Base-by-base conservation (phyloP, 2,113 vertebrate species). In the Microtus ochrogaster region DNA sequence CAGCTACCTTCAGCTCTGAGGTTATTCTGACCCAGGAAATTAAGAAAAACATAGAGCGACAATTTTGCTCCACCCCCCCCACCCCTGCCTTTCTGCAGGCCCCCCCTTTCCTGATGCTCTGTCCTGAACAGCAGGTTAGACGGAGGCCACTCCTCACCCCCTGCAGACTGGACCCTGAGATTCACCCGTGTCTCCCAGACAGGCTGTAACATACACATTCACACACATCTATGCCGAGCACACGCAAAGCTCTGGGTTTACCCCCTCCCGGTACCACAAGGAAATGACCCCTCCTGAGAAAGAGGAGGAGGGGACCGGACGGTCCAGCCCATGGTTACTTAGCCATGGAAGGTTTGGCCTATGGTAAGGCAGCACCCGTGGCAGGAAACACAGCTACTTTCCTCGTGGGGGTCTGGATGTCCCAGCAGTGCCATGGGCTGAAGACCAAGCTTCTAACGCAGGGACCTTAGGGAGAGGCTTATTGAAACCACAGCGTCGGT, bases 101-200 rank as follows among this genome's bases (percentile, higher is more conserved):
- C 30, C 63, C 63, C 73, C 55, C 7, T 41, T 77, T 88, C 52
- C 52, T 55, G 61, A 3, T n/a, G 44, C 44, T 24, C 52, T 61
- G 55, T 14, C 19, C 72, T 47, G 55, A 61, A 49, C 33, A 89
- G 52, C 63, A 16, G 41, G 4, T 12, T 66, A 11, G 44, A 22
- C 65, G 44, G 44, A 61, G 73, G 26, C 36, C 49, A 5, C 47
- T 5, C 47, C 16, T 61, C 76, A 33, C n/a, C 17, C 36, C 9
- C 72, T 14, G 39, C 7, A 39, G 76, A 24, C 9, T 0, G 0
- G 28, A n/a, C 14, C 1, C 65, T 5, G 47, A 13, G 55, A 81
- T 16, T 14, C 12, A n/a, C 14, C 47, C 13, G 28, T 47, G 58
- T 63, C 61, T 66, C 39, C 61, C 28, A 33, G 16, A 41, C 24